Evolutionary conservation across 2,888 invertebrate species (phyloP).

Genomic region (Pseudoips prasinana): DNA sequence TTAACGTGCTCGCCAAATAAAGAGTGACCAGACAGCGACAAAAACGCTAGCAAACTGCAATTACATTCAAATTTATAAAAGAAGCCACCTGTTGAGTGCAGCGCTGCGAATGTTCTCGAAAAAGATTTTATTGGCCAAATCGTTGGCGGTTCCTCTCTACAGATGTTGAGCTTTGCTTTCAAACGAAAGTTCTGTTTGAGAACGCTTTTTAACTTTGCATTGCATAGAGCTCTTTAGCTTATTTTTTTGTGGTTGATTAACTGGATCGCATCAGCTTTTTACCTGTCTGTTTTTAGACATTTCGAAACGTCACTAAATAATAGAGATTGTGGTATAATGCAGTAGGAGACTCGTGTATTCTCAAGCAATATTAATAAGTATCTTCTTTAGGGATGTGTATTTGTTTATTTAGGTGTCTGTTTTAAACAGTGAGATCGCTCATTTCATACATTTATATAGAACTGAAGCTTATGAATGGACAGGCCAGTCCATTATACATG

Average conservation of each 20-base stretch:
- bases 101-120: constrained; percentile 53
- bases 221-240: constrained; percentile 39
- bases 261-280: constrained; percentile 31
- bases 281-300: constrained; percentile 16
- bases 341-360: constrained; percentile 52
- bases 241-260: constrained; percentile 43
- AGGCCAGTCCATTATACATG: too few species aligned
- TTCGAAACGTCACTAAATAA: constrained; percentile 7
- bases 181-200: constrained; percentile 56
- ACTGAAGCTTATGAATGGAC: too few species aligned
- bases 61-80: constrained; percentile 72
- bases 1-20: constrained; percentile 16
- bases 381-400: constrained; percentile 2
- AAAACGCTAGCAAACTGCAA: constrained; percentile 54
- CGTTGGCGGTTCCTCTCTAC: constrained; percentile 54
- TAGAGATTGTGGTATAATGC: background rate
- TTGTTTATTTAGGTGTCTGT: background rate
- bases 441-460: too few species aligned
- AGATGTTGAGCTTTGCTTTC: constrained; percentile 64
- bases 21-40: constrained; percentile 20
- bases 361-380: constrained; percentile 55
- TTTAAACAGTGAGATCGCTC: too few species aligned
- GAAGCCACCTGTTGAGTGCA: constrained; percentile 71
- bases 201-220: constrained; percentile 50
- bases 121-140: constrained; percentile 71